Evolutionary conservation across 2,888 invertebrate genomes (phyloP), one percentile per base, ranked within the genome.

Genomic region (Oscheius onirici): DNA sequence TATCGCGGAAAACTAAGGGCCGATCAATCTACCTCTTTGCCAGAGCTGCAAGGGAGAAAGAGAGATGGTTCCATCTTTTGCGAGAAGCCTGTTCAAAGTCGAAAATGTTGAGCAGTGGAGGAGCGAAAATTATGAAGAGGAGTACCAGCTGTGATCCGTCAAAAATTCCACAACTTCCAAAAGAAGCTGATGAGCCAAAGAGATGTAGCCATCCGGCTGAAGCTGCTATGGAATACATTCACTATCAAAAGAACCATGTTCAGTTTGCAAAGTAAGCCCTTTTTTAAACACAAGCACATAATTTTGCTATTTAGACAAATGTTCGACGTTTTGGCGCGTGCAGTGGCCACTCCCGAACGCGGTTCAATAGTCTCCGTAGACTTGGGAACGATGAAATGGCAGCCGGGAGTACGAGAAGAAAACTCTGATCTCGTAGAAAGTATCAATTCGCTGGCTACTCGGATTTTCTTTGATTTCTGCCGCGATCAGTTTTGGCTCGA

Each of bases 1-100:
- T 57, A 6, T 28, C 69, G n/a, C 8, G 40, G 26, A 71, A 73
- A 55, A 46, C 22, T 20, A 58, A 76, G 52, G 75, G 79, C 51
- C 69, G 75, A n/a, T 74, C 75, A n/a, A 80, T 92, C 72, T 91
- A 90, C 85, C 88, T 92, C 70, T 93, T 93, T 88, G 92, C 93
- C 3, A 90, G 95, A 73, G 93, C 94, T n/a, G 93, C 93, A 80
- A 90, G 94, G 65, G 94, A 95, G 85, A 95, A 95, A 88, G 94
- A 94, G 88, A 93, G 94, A 84, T 95, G 95, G 95, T 95, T 90
- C 80, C 88, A 89, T 78, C 68, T 80, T 43, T 72, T 82, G 13
- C 80, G 82, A 17, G 82, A 82, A 72, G 81, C 82, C 2, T 81
- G 79, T 68, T 77, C 78, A 24, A 76, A 77, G 60, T 73, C 77